Percentiles rank a stretch among this genome's conserved stretches.
Conservation (phyloP, 2,113 vertebrate species). For the Tachysurus vachellii region DNA sequence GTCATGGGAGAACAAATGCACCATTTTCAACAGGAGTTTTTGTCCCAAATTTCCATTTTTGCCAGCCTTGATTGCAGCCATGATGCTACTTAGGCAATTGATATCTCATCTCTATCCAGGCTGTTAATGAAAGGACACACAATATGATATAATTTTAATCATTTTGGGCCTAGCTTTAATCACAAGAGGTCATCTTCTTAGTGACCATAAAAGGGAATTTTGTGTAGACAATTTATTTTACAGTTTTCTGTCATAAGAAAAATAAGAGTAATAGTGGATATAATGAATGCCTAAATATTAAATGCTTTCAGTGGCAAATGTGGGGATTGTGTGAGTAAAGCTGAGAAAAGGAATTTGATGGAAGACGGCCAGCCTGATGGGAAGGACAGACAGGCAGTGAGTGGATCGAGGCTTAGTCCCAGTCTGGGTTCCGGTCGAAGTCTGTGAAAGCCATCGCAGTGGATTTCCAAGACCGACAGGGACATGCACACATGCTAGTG, state of each 20-base stretch:
- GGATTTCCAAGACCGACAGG: conserved; percentile 38
- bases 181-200: background rate
- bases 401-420: conserved; percentile 39
- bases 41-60: background rate
- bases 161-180: background rate
- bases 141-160: background rate
- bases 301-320: background rate
- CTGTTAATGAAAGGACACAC: background rate
- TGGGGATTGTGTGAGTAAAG: background rate
- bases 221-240: background rate
- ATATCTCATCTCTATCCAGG: background rate
- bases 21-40: background rate
- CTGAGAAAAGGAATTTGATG: conserved; percentile 25
- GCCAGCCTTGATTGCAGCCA: background rate
- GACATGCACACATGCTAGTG: conserved; percentile 57
- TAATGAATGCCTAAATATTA: background rate
- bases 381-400: conserved; percentile 47
- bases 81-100: background rate
- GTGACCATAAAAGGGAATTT: background rate
- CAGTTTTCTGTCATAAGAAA: background rate
- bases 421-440: conserved; percentile 30
- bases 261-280: background rate
- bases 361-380: conserved; percentile 20
- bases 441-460: conserved; percentile 56
- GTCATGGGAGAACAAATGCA: background rate